Evolutionary conservation across 2,113 vertebrate genomes (phyloP).

Genomic region (Xiphophorus maculatus): DNA sequence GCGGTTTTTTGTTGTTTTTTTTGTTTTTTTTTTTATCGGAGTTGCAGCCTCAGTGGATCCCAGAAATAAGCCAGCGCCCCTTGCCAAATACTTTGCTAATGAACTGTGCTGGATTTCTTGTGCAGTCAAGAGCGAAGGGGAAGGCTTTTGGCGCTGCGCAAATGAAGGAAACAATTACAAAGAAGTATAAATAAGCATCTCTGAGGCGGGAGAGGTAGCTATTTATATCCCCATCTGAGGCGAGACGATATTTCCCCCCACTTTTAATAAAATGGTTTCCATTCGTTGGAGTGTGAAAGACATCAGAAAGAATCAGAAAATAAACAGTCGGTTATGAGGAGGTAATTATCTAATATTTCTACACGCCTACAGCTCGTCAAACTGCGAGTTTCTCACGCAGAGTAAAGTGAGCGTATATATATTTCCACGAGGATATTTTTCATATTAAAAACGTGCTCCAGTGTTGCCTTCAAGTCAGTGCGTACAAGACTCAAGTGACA

Average conservation of each 20-base stretch:
- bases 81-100: conserved; percentile 36
- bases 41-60: conserved; percentile 24
- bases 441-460: conserved; percentile 18
- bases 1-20: conserved; percentile 1
- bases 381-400: neutral
- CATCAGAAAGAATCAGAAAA: neutral
- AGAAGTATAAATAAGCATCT: neutral
- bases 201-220: conserved; percentile 4
- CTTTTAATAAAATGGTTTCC: neutral
- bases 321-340: neutral
- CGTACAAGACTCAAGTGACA: conserved; percentile 29
- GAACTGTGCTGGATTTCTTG: conserved; percentile 29
- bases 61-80: conserved; percentile 25
- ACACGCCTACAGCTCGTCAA: neutral
- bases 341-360: neutral
- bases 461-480: conserved; percentile 27
- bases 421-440: neutral
- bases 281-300: neutral
- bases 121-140: neutral
- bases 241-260: neutral
- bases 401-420: neutral
- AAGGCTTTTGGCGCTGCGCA: conserved; percentile 12
- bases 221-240: conserved; percentile 8
- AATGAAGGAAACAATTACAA: conserved; percentile 3
- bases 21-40: conserved; percentile 13